Evolutionary conservation across 1,140 invertebrate species (phyloP), one percentile per base, ranked within the genome.

Genomic region (Drosophila tani): DNA sequence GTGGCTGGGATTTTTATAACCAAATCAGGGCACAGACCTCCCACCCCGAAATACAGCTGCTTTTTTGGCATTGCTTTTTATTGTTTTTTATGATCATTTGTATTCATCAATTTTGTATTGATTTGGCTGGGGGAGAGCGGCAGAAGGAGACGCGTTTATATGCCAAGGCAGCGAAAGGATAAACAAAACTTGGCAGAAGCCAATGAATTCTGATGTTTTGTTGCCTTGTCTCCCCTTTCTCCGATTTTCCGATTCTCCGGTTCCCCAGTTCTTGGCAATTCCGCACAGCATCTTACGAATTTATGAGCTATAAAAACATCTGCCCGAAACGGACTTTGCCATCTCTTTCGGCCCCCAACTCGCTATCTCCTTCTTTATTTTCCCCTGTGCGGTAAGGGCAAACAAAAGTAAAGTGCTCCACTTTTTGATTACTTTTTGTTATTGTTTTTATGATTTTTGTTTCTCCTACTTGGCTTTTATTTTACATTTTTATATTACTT

Each of bases 231-330:
- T 47, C 46, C 35, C 21, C 50, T 50, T 60, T 74, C 58, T 3
- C 8, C 27, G 9, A 19, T 35, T 68, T 40, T 38, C 32, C 51
- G 32, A 55, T 38, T 29, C 41, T 8, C 7, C 14, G n/a, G 1
- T 11, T 43, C 60, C 27, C 59, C 70, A 15, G 27, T 57, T 29
- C 67, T 68, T 68, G 49, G 63, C 76, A 75, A 91, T 91, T 79
- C 80, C 80, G 79, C 75, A 73, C 83, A 88, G 84, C 84, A 71
- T 90, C 84, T 87, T 84, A 84, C 77, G 81, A 91, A 91, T 91
- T 91, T 91, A 91, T 91, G 87, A 91, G 87, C 83, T 91, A 91
- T 91, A 91, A 91, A 91, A 91, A 79, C 87, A 91, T 91, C 87
- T 91, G 87, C 65, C 78, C 59, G 45, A 73, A 56, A 56, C 67